Conservation (phyloP, 2,797 vertebrate species). For the Argyrosomus regius region DNA sequence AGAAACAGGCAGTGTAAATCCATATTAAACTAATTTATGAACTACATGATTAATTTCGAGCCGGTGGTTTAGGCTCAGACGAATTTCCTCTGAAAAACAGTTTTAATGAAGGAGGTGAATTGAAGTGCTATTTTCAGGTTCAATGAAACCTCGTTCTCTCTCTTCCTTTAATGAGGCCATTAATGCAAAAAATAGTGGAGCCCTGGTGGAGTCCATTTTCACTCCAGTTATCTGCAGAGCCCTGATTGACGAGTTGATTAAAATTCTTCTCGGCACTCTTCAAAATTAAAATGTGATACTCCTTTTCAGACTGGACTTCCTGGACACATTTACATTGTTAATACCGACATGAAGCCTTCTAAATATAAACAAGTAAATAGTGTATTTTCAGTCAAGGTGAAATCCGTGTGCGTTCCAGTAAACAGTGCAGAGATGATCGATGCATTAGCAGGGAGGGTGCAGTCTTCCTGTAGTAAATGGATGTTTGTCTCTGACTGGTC, state of each 20-base stretch:
- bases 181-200: constrained; percentile 40
- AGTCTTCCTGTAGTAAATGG: constrained; percentile 34
- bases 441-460: constrained; percentile 14
- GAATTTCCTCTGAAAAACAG: constrained; percentile 60
- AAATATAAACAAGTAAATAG: constrained; percentile 14
- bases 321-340: not conserved
- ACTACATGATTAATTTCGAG: constrained; percentile 36
- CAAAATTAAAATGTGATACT: not conserved
- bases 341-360: not conserved
- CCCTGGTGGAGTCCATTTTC: constrained; percentile 34
- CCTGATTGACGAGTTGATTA: constrained; percentile 38
- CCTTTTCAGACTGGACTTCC: not conserved
- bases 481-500: constrained; percentile 4
- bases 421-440: constrained; percentile 22
- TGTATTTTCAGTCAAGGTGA: constrained; percentile 35
- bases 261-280: constrained; percentile 13
- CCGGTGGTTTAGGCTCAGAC: constrained; percentile 45
- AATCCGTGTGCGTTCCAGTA: constrained; percentile 39
- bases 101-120: constrained; percentile 60
- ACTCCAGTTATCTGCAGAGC: constrained; percentile 14
- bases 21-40: constrained; percentile 42
- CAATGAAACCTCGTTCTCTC: constrained; percentile 58
- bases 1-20: constrained; percentile 13
- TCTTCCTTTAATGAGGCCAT: constrained; percentile 40
- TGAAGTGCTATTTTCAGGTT: constrained; percentile 68